These are phyloP conservation scores for Bombyx huttoni DNA, from an alignment of 2,888 invertebrate genomes.

Conservation along the genomic window DNA sequence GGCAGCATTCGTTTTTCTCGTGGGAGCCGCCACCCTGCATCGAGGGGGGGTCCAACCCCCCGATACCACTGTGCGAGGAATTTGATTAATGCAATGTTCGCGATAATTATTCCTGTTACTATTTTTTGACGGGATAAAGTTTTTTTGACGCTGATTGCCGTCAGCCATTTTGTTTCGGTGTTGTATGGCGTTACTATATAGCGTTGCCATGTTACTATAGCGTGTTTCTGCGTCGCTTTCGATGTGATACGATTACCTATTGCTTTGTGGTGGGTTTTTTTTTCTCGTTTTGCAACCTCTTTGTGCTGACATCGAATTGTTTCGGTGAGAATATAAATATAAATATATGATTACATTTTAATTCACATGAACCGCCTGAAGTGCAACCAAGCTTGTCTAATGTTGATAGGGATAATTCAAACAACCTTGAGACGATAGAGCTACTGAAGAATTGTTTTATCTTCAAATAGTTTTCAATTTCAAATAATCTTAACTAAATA, in stretches of 20 bases:
- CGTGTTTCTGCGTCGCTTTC: background rate
- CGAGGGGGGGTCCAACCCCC: slow-evolving; percentile 18
- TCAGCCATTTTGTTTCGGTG: slow-evolving; percentile 10
- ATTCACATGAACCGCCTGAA: no score
- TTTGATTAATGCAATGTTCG: slow-evolving; percentile 73
- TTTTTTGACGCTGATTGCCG: slow-evolving; percentile 41
- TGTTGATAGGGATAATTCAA: no score
- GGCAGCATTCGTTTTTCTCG: slow-evolving; percentile 61
- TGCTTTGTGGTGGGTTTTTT: no score
- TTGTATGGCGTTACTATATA: background rate
- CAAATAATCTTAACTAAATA: no score
- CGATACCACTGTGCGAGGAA: slow-evolving; percentile 67
- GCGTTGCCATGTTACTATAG: background rate
- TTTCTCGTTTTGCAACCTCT: no score
- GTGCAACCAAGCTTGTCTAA: no score
- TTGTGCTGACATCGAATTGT: no score
- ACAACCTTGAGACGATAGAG: no score
- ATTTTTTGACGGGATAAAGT: slow-evolving; percentile 66
- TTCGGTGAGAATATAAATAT: no score
- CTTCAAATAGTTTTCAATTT: no score
- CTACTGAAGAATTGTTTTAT: no score
- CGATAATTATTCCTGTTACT: slow-evolving; percentile 71
- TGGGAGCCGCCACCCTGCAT: slow-evolving; percentile 17
- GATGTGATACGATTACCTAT: background rate
- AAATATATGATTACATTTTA: no score